Evolutionary conservation across 2,888 invertebrate genomes (phyloP).

Genomic region (Tanypteryx hageni): DNA sequence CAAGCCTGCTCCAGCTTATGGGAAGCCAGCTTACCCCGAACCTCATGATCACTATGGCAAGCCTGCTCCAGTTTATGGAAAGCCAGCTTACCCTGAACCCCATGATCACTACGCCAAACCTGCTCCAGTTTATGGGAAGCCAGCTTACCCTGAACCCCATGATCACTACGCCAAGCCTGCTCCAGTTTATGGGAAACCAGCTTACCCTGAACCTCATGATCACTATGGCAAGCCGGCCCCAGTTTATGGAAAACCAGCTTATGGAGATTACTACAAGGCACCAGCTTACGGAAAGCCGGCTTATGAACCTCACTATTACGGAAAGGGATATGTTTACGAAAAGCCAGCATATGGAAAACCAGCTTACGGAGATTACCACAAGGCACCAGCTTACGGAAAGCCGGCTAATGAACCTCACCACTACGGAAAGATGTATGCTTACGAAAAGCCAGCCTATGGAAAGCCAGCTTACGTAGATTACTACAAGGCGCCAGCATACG

Average conservation of each 20-base stretch:
- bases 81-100: slow-evolving; percentile 1
- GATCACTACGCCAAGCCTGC: too few relatives aligned
- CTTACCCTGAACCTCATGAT: background rate
- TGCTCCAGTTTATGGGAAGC: background rate
- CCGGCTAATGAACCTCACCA: too few relatives aligned
- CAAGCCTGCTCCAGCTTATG: background rate
- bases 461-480: slow-evolving; percentile 33
- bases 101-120: too few relatives aligned
- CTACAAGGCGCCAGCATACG: slow-evolving; percentile 1
- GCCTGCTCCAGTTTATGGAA: background rate
- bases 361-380: background rate
- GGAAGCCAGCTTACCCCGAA: background rate
- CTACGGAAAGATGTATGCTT: background rate
- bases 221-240: background rate
- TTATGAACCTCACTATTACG: background rate
- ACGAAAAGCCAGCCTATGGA: slow-evolving; percentile 24
- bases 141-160: too few relatives aligned
- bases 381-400: background rate
- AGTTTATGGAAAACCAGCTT: background rate
- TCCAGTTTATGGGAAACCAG: background rate
- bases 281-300: background rate
- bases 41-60: too few relatives aligned
- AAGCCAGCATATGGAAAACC: background rate
- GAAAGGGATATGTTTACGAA: background rate
- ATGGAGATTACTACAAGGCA: background rate